These are phyloP conservation scores for Cataglyphis rosenhaueri DNA, from an alignment of 2,888 invertebrate genomes.

Conservation along the genomic window DNA sequence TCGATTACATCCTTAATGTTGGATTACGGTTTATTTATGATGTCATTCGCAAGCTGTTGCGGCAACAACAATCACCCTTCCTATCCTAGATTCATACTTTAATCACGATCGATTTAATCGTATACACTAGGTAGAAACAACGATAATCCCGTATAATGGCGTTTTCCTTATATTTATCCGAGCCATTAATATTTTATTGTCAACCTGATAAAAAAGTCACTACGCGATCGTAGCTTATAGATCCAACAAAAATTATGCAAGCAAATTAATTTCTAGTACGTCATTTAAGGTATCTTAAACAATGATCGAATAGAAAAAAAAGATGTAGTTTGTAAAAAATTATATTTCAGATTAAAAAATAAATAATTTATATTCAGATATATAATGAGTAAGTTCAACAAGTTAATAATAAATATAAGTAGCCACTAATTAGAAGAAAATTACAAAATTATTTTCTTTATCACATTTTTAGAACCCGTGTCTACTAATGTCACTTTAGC, in stretches of 20 bases:
- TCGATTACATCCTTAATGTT: constrained; percentile 52
- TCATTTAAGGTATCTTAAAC: neutral
- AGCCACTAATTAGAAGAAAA: neutral
- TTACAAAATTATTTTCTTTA: too few relatives aligned
- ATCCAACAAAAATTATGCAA: constrained; percentile 15
- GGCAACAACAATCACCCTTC: constrained; percentile 30
- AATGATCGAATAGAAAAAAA: neutral
- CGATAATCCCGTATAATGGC: constrained; percentile 18
- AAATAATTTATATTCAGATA: neutral
- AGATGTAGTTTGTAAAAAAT: neutral
- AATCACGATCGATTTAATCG: constrained; percentile 40
- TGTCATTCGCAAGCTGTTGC: constrained; percentile 47
- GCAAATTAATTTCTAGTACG: neutral
- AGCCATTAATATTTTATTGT: constrained; percentile 25
- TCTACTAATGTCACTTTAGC: neutral
- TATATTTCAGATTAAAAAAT: neutral
- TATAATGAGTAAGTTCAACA: neutral
- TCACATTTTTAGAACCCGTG: neutral
- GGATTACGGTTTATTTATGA: constrained; percentile 54
- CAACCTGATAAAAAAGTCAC: neutral
- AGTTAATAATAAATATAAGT: neutral
- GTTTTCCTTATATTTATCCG: neutral
- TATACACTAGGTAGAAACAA: constrained; percentile 10
- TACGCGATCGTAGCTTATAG: neutral
- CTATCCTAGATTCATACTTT: neutral